Evolutionary conservation across 2,888 invertebrate genomes (phyloP), one percentile per base, ranked within the genome.

Genomic region (Perithous albicinctus): DNA sequence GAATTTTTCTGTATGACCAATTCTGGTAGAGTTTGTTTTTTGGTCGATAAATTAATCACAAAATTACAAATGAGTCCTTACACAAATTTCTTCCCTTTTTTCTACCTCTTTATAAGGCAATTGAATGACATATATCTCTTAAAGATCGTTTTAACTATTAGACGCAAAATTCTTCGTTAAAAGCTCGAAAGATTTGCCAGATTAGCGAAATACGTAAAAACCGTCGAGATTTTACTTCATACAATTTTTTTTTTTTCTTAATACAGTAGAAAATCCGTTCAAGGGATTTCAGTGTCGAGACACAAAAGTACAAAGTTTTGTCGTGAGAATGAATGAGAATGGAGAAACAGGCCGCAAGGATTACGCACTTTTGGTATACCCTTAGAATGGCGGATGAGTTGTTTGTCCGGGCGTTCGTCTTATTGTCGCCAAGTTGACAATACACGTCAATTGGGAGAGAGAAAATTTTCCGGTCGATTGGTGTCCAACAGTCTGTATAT

Each of bases 401-500:
- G 77, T 69, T 69, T 66, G 79, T 74, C 51, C 32, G 54, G 51
- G 51, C 20, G 51, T 23, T 51, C 43, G 51, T 38, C 61, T 56
- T 23, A 79, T 79, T 79, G 75, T 82, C 59, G 75, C 56, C 26
- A 15, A 23, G 46, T 32, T 63, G 38, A 82, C 70, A 70, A 59
- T 70, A 61, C n/a, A n/a, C 54, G 48, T 67, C 18, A 70, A 75
- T 43, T 46, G 69, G 32, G 56, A 35, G 54, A 56, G 46, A 51
- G 26, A 56, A 75, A 61, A 70, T 79, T 79, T 82, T 80, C 76
- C 72, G 46, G 64, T 51, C 79, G 75, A 82, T 80, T 51, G 51
- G 51, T 23, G 8, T 51, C 12, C 20, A 51, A 23, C 51, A 20
- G 51, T 23, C 10, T 23, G 48, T 23, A 10, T 46, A 32, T 23